Percentiles rank a stretch among this genome's conserved stretches.
phyloP scores from a whole-genome alignment of 2,797 vertebrate species.

The Myotis findleyi region DNA sequence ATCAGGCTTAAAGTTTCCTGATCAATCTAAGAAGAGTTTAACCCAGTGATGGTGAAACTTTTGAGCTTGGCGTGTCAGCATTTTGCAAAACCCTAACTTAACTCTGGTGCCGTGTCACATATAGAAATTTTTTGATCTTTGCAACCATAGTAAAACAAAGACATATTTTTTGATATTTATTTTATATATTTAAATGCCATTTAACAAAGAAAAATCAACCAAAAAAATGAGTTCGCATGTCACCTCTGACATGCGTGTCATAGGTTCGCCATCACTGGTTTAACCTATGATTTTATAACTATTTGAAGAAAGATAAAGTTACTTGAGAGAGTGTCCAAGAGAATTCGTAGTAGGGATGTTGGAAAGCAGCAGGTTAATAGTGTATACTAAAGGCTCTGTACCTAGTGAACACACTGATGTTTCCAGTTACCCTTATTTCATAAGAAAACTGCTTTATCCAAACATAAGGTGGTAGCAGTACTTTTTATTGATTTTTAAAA shows the following conservation, averaged over 20 bases:
- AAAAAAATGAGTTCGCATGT: no score
- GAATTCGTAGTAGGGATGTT: background rate
- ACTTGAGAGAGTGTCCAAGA: background rate
- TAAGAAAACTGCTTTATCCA: slow-evolving; percentile 28
- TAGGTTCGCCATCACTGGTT: background rate
- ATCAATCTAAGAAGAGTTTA: slow-evolving; percentile 48
- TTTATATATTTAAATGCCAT: no score
- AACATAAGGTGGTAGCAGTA: background rate
- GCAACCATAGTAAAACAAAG: no score
- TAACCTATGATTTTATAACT: slow-evolving; percentile 43
- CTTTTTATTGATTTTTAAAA: background rate
- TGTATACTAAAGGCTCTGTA: background rate
- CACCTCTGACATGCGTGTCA: no score
- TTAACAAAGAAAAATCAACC: no score
- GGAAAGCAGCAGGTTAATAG: background rate
- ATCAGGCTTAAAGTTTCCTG: background rate
- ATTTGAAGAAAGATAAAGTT: slow-evolving; percentile 29
- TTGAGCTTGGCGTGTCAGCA: no score
- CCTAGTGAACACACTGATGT: slow-evolving; percentile 11
- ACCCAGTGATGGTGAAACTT: no score
- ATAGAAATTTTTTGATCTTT: no score
- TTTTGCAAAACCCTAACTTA: no score
- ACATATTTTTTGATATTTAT: no score
- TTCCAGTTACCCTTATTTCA: slow-evolving; percentile 1
- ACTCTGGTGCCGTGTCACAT: no score